Conservation (phyloP, 2,888 invertebrate genomes). For the Sialis fuliginosa region DNA sequence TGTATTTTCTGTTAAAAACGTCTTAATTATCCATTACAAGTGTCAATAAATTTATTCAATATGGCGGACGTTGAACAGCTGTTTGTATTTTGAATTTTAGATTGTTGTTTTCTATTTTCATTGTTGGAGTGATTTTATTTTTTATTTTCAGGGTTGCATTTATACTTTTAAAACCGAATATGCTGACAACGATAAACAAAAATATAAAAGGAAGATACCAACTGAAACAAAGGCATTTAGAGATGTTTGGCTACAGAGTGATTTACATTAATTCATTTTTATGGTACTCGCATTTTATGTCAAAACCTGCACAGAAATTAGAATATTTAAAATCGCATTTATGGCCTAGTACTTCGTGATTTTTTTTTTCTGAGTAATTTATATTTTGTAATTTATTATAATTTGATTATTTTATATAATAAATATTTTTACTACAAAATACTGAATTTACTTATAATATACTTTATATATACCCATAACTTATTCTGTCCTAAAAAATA, state of each 20-base stretch:
- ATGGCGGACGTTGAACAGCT: no score
- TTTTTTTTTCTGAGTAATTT: background rate
- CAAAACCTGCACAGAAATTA: slow-evolving; percentile 26
- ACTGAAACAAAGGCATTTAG: slow-evolving; percentile 36
- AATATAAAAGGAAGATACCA: slow-evolving; percentile 31
- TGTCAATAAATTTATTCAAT: no score
- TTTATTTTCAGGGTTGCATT: slow-evolving; percentile 26
- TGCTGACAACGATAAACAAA: slow-evolving; percentile 27
- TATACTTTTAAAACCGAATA: slow-evolving; percentile 25
- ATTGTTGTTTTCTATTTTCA: background rate
- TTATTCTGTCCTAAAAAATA: no score
- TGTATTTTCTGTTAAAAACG: no score
- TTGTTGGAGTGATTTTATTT: background rate
- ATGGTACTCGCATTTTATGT: slow-evolving; percentile 37
- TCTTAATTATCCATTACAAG: no score
- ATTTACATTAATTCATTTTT: slow-evolving; percentile 29
- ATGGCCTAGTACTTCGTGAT: slow-evolving; percentile 5
- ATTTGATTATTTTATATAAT: no score
- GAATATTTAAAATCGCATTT: slow-evolving; percentile 24
- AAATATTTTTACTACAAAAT: no score
- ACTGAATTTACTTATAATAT: no score
- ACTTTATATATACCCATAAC: no score
- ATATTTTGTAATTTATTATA: no score
- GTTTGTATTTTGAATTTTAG: no score
- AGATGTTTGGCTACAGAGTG: slow-evolving; percentile 43